phyloP scores from a whole-genome alignment of 2,888 invertebrate species.

The Beris chalybata region DNA sequence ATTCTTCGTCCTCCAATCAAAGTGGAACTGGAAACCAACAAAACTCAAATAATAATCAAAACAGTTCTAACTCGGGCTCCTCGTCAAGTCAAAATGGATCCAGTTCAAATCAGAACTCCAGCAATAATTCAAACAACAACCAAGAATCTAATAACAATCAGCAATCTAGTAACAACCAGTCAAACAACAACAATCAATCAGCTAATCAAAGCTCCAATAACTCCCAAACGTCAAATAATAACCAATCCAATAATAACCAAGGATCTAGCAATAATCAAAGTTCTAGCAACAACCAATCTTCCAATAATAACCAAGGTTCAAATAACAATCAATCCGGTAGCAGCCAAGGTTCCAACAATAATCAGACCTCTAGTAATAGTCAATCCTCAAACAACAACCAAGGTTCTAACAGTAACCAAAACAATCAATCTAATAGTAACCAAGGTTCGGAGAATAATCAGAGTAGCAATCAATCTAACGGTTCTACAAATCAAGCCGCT shows the following conservation, averaged over 20 bases:
- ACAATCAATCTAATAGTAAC: conserved; percentile 28
- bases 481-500: conserved; percentile 32
- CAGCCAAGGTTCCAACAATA: conserved; percentile 32
- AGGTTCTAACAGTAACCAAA: conserved; percentile 36
- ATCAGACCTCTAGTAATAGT: conserved; percentile 12
- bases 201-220: conserved; percentile 35
- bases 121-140: conserved; percentile 6
- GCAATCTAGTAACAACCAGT: conserved; percentile 36
- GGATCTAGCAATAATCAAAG: conserved; percentile 22
- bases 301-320: conserved; percentile 7
- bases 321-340: conserved; percentile 26
- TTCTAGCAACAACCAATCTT: conserved; percentile 11
- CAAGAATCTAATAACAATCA: conserved; percentile 34
- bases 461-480: conserved; percentile 13
- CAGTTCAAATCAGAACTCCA: neutral
- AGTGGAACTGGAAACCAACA: conserved; percentile 7
- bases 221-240: conserved; percentile 38
- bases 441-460: conserved; percentile 32
- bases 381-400: conserved; percentile 9
- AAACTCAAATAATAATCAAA: conserved; percentile 15
- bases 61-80: too few species aligned
- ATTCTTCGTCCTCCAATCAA: conserved; percentile 38
- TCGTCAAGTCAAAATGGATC: too few species aligned
- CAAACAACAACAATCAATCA: conserved; percentile 29
- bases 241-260: conserved; percentile 37